Conservation (phyloP, 2,797 vertebrate genomes). For the Anolis apletophallus region DNA sequence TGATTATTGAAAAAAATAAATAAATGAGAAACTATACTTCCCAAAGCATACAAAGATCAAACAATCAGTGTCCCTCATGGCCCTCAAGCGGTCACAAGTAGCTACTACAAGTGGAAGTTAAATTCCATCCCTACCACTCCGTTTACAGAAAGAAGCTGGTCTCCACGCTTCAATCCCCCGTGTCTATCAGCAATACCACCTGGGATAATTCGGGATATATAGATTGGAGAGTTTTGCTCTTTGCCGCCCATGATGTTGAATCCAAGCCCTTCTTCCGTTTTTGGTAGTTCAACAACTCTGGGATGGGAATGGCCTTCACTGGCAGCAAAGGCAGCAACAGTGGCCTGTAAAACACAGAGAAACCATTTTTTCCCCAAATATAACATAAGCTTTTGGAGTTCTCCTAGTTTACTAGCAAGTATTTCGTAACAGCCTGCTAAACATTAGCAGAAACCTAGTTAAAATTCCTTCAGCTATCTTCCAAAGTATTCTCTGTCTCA, state of each 20-base stretch:
- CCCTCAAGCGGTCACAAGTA: constrained; percentile 69
- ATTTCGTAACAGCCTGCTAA: neutral
- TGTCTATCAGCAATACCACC: constrained; percentile 96
- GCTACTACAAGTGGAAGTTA: constrained; percentile 62
- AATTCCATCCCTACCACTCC: constrained; percentile 88
- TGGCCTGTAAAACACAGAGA: constrained; percentile 83
- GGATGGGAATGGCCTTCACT: constrained; percentile 98
- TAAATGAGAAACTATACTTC: neutral
- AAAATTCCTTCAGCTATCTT: neutral
- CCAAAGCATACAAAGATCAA: constrained; percentile 3
- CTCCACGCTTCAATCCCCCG: constrained; percentile 95
- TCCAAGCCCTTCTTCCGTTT: constrained; percentile 97
- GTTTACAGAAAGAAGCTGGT: constrained; percentile 97
- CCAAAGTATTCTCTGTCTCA: neutral
- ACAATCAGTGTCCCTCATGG: constrained; percentile 2
- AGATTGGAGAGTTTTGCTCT: constrained; percentile 98
- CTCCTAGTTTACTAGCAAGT: neutral
- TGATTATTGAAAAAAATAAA: neutral
- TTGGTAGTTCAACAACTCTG: constrained; percentile 96
- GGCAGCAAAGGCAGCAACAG: constrained; percentile 97
- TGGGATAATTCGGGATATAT: constrained; percentile 97
- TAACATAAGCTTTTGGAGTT: neutral
- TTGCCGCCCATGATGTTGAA: constrained; percentile 99
- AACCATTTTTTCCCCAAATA: neutral
- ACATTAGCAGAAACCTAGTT: neutral